phyloP scores from a whole-genome alignment of 1,140 invertebrate genomes.

The Oncopodura yosiiana region DNA sequence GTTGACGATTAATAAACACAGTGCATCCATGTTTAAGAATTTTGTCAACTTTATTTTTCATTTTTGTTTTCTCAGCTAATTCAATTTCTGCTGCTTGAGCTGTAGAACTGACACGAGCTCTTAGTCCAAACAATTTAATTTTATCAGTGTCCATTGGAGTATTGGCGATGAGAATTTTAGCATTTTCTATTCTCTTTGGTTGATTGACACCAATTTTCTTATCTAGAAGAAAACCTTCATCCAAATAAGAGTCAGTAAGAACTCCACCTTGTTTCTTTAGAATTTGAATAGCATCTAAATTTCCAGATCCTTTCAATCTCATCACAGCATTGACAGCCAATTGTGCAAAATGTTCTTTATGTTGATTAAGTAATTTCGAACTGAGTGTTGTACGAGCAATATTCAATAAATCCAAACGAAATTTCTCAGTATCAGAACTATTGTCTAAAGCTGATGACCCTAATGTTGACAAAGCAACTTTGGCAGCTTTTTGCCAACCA shows the following conservation, averaged over 20 bases:
- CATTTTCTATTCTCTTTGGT: conserved; percentile 80
- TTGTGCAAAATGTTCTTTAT: conserved; percentile 93
- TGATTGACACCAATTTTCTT: conserved; percentile 75
- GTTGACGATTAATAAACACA: conserved; percentile 97
- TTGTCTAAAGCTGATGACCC: conserved; percentile 67
- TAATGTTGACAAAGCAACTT: conserved; percentile 73
- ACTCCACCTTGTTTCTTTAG: conserved; percentile 92
- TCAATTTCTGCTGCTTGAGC: conserved; percentile 97
- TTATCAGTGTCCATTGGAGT: conserved; percentile 99
- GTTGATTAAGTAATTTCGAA: conserved; percentile 95
- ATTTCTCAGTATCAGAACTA: conserved; percentile 61
- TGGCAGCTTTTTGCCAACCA: conserved; percentile 82
- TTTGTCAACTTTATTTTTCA: conserved; percentile 98
- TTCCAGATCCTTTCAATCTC: conserved; percentile 87
- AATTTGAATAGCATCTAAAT: conserved; percentile 92
- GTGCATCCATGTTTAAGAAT: conserved; percentile 93
- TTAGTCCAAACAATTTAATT: conserved; percentile 98
- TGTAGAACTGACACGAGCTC: conserved; percentile 94
- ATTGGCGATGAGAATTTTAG: conserved; percentile 97
- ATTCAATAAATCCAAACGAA: conserved; percentile 84
- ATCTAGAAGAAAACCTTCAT: conserved; percentile 95
- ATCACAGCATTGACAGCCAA: conserved; percentile 91
- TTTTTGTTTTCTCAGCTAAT: conserved; percentile 96
- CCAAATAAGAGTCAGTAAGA: conserved; percentile 89
- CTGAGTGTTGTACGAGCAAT: conserved; percentile 96